Base-by-base conservation (phyloP, 2,888 invertebrate genomes). In the Escarpia spicata region DNA sequence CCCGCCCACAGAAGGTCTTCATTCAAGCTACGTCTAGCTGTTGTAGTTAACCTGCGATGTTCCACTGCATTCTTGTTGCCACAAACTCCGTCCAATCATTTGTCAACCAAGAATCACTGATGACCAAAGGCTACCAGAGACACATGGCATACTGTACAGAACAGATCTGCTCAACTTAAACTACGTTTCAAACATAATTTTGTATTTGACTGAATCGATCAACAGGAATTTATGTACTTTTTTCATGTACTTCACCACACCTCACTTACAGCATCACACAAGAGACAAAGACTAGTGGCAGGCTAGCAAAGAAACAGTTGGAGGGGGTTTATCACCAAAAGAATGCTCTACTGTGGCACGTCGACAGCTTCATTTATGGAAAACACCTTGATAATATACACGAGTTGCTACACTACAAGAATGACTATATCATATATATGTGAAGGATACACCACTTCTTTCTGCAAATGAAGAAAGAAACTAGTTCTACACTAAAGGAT, bases 391-490 rank as follows among this genome's bases (percentile, higher is more conserved):
- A 26, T 75, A 75, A 75, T 75, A 75, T 75, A 75, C 75, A 75
- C 19, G 75, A 75, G 75, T 75, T 6, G 2, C 75, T 75, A 75
- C 75, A 75, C 75, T 75, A 75, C 75, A 75, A 52, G 1, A 12
- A 75, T 75, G 75, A 75, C n/a, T 75, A 75, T 75, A 52, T 52
- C 52, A 52, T 52, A 52, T 37, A 52, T 26, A 75, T n/a, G 75
- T 26, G 75, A 75, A 75, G 75, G 75, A 75, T 19, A 75, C 75
- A 75, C 75, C 75, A 19, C 26, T 6, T 75, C 75, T 75, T 75
- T n/a, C 75, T 26, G 75, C 75, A 75, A 75, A 26, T 75, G 75
- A 75, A 75, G 75, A 75, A 75, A 75, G 75, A 75, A 75, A 75
- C 75, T 75, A 75, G 26, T 75, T 75, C 75, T 75, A 75, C 75